Conservation (phyloP, 2,888 invertebrate genomes). For the Perdita meconis region DNA sequence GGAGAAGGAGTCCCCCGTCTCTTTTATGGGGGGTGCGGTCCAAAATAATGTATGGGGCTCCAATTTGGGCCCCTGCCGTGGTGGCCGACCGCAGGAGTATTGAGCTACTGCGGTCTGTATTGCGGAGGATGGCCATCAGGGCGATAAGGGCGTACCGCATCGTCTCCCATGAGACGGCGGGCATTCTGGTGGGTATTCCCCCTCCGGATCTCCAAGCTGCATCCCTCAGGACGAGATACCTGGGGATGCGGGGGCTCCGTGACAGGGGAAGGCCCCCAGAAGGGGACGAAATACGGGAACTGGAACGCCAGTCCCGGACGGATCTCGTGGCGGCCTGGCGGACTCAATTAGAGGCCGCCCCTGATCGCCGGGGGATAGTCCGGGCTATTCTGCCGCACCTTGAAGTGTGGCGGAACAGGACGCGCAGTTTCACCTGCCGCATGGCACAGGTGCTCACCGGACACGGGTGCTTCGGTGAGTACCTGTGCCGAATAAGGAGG, state of each 20-base stretch:
- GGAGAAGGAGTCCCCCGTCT: neutral
- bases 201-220: neutral
- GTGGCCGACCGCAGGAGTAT: neutral
- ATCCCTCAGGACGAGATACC: neutral
- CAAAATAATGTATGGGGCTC: too few relatives aligned
- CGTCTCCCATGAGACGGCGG: neutral
- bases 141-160: neutral
- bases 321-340: too few relatives aligned
- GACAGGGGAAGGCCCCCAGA: too few relatives aligned
- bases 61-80: neutral
- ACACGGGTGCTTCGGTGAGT: constrained; percentile 4
- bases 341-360: too few relatives aligned
- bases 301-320: too few relatives aligned
- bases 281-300: too few relatives aligned
- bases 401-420: neutral
- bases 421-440: too few relatives aligned
- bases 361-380: neutral
- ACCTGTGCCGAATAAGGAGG: neutral
- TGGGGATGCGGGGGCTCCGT: too few relatives aligned
- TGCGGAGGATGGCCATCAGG: neutral
- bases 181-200: neutral
- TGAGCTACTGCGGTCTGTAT: neutral
- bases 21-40: neutral
- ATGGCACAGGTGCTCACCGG: constrained; percentile 1
- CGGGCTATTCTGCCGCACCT: neutral